These are phyloP conservation scores for Peromyscus aztecus DNA, from an alignment of 2,797 vertebrate species.

Conservation along the genomic window DNA sequence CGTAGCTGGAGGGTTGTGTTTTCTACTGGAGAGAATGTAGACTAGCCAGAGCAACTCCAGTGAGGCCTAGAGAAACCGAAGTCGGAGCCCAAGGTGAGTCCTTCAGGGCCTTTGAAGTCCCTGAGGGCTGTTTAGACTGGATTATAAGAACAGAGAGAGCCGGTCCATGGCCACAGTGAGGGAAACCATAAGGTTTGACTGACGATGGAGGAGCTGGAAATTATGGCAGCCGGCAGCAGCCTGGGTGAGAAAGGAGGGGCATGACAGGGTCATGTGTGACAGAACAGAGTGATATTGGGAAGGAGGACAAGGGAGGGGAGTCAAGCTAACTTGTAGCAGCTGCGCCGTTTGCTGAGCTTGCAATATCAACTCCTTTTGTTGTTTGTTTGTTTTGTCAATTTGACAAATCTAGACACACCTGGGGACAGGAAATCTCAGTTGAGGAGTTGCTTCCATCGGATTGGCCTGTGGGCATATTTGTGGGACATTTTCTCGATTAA, in stretches of 20 bases:
- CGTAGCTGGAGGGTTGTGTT: background rate
- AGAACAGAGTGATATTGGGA: background rate
- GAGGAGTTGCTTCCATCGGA: no score
- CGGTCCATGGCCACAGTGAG: background rate
- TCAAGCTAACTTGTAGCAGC: background rate
- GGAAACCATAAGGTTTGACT: background rate
- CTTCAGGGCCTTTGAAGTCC: no score
- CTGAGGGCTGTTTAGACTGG: background rate
- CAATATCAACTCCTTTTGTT: background rate
- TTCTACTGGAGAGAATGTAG: background rate
- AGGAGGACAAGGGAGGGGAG: background rate
- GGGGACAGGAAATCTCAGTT: background rate
- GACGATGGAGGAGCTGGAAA: background rate
- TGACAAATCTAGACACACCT: background rate
- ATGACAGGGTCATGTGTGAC: accelerated
- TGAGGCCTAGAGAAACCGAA: background rate
- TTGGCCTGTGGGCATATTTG: background rate
- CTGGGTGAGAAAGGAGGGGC: background rate
- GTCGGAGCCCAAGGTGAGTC: background rate
- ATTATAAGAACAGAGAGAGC: background rate
- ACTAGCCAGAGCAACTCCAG: background rate
- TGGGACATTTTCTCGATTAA: background rate
- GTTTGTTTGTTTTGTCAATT: background rate
- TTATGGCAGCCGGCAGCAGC: background rate
- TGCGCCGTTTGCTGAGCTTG: background rate